A percentile compares a stretch with the other conserved stretches of the same genome.
phyloP scores from a whole-genome alignment of 2,113 vertebrate species.

The Ammodytes marinus region DNA sequence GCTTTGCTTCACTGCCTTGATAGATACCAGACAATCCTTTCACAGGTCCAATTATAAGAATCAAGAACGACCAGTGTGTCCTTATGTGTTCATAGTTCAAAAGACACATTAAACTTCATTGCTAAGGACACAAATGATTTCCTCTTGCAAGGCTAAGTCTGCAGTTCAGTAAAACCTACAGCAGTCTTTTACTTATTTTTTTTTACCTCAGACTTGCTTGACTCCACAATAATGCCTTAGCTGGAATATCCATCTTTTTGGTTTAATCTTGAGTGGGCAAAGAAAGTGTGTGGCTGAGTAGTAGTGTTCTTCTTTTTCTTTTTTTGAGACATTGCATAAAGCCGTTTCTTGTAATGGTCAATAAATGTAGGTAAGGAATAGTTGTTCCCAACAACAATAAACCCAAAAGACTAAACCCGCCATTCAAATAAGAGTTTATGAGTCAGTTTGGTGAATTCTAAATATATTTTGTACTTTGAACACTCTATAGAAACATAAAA shows the following conservation, averaged over 20 bases:
- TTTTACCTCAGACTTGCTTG: not conserved
- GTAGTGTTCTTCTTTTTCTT: not conserved
- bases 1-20: constrained; percentile 24
- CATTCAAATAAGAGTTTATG: not conserved
- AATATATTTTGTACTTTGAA: not conserved
- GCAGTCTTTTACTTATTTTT: not conserved
- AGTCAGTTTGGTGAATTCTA: not conserved
- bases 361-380: not conserved
- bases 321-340: constrained; percentile 6
- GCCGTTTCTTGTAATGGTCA: not conserved
- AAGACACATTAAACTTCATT: constrained; percentile 9
- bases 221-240: constrained; percentile 7
- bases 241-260: constrained; percentile 20
- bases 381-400: constrained; percentile 12
- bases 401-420: not conserved
- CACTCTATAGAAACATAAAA: not conserved
- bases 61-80: constrained; percentile 34
- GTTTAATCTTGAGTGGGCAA: constrained; percentile 7
- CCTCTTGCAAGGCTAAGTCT: constrained; percentile 10
- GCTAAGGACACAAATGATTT: constrained; percentile 19
- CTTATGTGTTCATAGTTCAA: constrained; percentile 37
- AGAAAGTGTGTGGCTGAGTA: constrained; percentile 4
- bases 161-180: constrained; percentile 9
- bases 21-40: constrained; percentile 43
- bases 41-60: constrained; percentile 48